Evolutionary conservation across 2,888 invertebrate species (phyloP), one percentile per base, ranked within the genome.

Genomic region (Caenorhabditis sp.): DNA sequence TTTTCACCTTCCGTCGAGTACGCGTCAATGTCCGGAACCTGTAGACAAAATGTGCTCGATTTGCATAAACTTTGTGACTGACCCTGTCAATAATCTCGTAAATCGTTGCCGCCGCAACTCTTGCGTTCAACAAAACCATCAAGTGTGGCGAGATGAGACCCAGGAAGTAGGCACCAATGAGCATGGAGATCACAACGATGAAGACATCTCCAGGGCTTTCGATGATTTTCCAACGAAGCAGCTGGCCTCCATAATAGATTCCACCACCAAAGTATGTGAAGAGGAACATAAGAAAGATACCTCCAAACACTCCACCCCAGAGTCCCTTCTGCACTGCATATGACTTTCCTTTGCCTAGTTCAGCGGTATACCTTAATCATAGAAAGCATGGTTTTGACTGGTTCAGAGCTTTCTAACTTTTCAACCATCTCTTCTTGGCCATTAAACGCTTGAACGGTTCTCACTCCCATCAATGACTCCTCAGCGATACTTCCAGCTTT

Each of bases 21-120:
- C 5, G 72, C 82, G 64, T 90, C 90, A 72, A 90, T 90, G 35
- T 69, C 58, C 12, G 88, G 87, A 70, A 49, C 66, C 75, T 76
- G 68, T 6, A 75, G 41, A 58, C 44, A 47, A 22, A 26, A 41
- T 63, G 63, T 63, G 63, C 3, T 49, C 49, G 73, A 31, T 79
- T 74, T 51, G 41, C 77, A 69, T 69, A 58, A 31, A 1, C 16
- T 24, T n/a, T 49, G 41, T 51, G 19, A 76, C 77, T 12, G 54
- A 90, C 89, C 44, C 90, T 56, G 58, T 90, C 89, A 54, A 90
- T 90, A 22, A 84, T 87, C 63, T 85, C 68, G 82, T 90, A 91
- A 54, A 91, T 88, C 41, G 86, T 80, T 12, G 90, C 90, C 1
- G 91, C 91, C 4, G 90, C 88, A 12, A 91, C 91, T 26, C 91